These are phyloP conservation scores for Vicugna pacos DNA, from an alignment of 2,113 vertebrate species.

Conservation along the genomic window DNA sequence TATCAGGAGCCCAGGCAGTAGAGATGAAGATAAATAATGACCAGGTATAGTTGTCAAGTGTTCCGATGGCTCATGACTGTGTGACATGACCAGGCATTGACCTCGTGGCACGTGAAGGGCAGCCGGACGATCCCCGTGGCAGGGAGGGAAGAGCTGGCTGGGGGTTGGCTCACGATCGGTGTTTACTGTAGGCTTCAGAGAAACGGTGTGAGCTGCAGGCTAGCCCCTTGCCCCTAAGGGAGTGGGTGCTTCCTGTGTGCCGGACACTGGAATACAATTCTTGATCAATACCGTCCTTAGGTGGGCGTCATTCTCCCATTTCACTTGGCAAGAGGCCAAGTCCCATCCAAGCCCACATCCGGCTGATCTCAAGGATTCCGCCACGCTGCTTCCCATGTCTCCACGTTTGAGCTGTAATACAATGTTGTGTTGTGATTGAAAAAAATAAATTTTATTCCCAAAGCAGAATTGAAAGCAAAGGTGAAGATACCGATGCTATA, in stretches of 20 bases:
- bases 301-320: accelerated
- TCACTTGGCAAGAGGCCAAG: background rate
- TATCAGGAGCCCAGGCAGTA: background rate
- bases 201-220: accelerated
- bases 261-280: background rate
- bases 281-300: accelerated
- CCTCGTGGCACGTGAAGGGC: background rate
- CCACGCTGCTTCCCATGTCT: background rate
- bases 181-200: background rate
- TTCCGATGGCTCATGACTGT: background rate
- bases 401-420: background rate
- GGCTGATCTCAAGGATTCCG: background rate
- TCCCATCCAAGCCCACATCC: background rate
- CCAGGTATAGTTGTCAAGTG: background rate
- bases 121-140: accelerated
- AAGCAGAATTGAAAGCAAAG: background rate
- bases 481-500: background rate
- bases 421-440: background rate
- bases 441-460: background rate
- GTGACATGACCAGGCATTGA: accelerated
- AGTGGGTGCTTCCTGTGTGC: too few species aligned
- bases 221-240: accelerated
- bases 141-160: accelerated
- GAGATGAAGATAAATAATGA: background rate
- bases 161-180: accelerated